Percentiles rank a stretch among this genome's conserved stretches.
Conservation (phyloP, 2,113 vertebrate genomes). For the Leptodactylus fuscus region DNA sequence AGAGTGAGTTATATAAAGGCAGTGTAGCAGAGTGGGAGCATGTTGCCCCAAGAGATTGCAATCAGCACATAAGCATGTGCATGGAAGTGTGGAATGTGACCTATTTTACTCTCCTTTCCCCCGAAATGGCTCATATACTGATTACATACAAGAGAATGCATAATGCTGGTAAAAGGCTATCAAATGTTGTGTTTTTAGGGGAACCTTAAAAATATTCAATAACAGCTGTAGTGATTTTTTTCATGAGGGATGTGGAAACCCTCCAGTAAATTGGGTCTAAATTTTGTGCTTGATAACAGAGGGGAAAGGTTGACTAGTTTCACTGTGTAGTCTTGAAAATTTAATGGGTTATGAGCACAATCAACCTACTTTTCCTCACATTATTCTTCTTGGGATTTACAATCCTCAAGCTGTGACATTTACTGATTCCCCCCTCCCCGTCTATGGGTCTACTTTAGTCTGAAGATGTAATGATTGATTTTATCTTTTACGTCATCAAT, state of each 20-base stretch:
- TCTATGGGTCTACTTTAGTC: no score
- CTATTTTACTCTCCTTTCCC: slow-evolving; percentile 19
- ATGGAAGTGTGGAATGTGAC: slow-evolving; percentile 48
- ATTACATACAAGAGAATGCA: background rate
- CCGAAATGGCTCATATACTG: background rate
- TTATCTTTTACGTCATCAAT: no score
- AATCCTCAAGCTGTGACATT: background rate
- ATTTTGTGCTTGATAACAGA: background rate
- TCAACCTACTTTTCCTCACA: background rate
- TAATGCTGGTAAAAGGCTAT: background rate
- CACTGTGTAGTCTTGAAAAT: background rate
- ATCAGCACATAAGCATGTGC: slow-evolving; percentile 26
- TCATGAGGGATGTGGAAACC: background rate
- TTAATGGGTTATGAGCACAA: background rate
- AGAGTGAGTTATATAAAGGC: slow-evolving; percentile 10
- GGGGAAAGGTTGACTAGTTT: background rate
- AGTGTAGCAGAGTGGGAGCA: background rate
- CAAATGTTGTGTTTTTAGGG: background rate
- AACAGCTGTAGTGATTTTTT: background rate
- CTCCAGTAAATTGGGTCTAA: background rate
- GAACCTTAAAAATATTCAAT: background rate
- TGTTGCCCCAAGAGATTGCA: slow-evolving; percentile 19
- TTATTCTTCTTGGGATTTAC: background rate
- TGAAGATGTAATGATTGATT: no score
- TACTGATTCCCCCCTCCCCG: background rate